Percentiles rank a stretch among this genome's conserved stretches.
Conservation (phyloP, 2,113 vertebrate species). For the Diphyllodes magnificus region DNA sequence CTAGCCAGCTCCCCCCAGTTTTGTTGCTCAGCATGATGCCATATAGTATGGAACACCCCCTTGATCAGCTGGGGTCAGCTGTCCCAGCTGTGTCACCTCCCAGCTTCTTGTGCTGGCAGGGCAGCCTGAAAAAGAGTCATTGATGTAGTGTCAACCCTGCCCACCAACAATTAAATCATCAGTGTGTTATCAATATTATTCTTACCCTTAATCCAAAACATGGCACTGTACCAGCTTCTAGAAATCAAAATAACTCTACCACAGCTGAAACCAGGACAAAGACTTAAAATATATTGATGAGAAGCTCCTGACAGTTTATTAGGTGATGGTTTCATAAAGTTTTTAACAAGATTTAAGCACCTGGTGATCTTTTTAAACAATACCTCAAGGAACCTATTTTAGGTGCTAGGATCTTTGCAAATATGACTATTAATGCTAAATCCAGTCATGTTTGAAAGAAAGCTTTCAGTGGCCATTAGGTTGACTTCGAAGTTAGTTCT, state of each 20-base stretch:
- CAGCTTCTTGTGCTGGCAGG: neutral
- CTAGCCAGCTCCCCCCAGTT: neutral
- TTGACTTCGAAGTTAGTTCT: neutral
- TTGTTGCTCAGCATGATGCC: neutral
- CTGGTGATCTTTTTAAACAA: neutral
- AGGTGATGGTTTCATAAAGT: neutral
- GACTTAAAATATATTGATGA: neutral
- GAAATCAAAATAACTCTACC: neutral
- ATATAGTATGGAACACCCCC: neutral
- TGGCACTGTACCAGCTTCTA: neutral
- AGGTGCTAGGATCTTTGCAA: neutral
- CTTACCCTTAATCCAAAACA: neutral
- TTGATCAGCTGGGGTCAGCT: neutral
- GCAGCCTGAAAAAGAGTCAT: neutral
- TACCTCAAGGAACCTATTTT: neutral
- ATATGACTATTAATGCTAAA: neutral
- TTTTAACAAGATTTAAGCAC: neutral
- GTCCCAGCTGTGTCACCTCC: neutral
- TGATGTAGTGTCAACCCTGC: neutral
- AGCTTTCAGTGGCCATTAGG: neutral
- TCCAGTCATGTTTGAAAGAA: neutral
- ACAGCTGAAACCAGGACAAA: neutral
- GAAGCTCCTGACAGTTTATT: neutral
- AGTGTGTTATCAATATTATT: neutral
- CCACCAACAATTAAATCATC: neutral